Base-by-base conservation (phyloP, 35 echinoderm and acorn worm genomes). In the Heliocidaris erythrogramma region DNA sequence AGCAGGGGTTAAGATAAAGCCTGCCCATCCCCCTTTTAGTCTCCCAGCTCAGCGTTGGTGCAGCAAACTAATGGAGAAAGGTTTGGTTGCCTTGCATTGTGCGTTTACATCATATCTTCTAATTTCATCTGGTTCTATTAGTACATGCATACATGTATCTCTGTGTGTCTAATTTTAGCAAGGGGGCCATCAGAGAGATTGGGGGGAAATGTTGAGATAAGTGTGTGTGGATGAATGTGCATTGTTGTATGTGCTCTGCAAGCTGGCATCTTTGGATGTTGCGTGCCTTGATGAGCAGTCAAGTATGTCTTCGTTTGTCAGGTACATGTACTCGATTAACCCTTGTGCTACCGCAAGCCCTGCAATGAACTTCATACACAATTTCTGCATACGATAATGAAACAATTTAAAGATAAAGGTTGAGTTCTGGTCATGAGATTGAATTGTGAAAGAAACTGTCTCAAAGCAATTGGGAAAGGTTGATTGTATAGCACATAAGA, bases 111-210 rank as follows among this genome's bases (percentile, higher is more conserved):
- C 91, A 92, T 49, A 92, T 59, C 91, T 59, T 48, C 91, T 92
- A 92, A 92, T 92, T 92, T 92, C 91, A 92, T 92, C 91, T 92
- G 91, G 91, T 32, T 92, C 91, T 92, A 92, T 92, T 92, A 92
- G 49, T 49, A 48, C 91, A 59, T 59, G 91, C 87, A 89, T 89
- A 42, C 87, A 89, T 89, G 3, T 14, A 92, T 59, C 91, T 92
- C 31, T 92, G 91, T 92, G 91, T 92, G 91, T 92, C 91, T 92
- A 92, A 92, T 92, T 92, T 92, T 92, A 92, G 91, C 91, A 59
- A 92, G 91, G 49, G 65, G 91, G 91, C 91, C 91, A 92, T 49
- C 16, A 92, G n/a, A 16, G 50, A 59, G 91, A 48, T 92, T 47
- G 90, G 42, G 18, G 90, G 14, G 12, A 21, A n/a, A 49, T 59